These are phyloP conservation scores for Cossypha niveicapilla DNA, from an alignment of 2,797 vertebrate species.

Conservation along the genomic window DNA sequence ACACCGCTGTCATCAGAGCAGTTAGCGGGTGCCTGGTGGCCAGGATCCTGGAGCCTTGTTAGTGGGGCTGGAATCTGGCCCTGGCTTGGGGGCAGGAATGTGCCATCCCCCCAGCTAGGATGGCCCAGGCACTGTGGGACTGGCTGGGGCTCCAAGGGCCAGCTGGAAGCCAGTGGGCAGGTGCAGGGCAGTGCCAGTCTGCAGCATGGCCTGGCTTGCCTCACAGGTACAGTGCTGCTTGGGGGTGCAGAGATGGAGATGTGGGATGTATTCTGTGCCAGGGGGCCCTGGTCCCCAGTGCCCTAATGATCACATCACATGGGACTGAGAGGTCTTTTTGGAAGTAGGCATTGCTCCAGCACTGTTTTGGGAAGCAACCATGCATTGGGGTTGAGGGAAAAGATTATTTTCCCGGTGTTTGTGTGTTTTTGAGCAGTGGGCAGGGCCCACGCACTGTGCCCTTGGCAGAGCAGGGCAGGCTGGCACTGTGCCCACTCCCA, in stretches of 20 bases:
- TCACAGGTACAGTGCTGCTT: fast-evolving
- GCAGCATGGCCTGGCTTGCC: fast-evolving
- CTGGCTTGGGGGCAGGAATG: background rate
- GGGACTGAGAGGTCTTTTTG: background rate
- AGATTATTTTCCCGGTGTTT: background rate
- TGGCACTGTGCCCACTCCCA: background rate
- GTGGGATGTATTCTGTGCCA: background rate
- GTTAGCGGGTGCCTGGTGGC: background rate
- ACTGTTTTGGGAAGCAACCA: background rate
- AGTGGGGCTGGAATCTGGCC: conserved; percentile 21
- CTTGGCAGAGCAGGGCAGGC: background rate
- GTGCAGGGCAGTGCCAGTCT: background rate
- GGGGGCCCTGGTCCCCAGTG: background rate
- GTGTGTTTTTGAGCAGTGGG: background rate
- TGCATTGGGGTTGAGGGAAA: background rate
- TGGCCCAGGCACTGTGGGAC: background rate
- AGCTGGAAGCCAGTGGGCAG: background rate
- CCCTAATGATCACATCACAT: fast-evolving
- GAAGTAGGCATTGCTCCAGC: background rate
- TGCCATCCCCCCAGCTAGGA: background rate
- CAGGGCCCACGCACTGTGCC: background rate
- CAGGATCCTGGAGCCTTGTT: background rate
- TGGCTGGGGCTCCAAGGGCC: background rate
- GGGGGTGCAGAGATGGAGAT: background rate
- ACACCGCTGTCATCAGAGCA: background rate